phyloP scores from a whole-genome alignment of 2,888 invertebrate species.

The Melitaea athalia region DNA sequence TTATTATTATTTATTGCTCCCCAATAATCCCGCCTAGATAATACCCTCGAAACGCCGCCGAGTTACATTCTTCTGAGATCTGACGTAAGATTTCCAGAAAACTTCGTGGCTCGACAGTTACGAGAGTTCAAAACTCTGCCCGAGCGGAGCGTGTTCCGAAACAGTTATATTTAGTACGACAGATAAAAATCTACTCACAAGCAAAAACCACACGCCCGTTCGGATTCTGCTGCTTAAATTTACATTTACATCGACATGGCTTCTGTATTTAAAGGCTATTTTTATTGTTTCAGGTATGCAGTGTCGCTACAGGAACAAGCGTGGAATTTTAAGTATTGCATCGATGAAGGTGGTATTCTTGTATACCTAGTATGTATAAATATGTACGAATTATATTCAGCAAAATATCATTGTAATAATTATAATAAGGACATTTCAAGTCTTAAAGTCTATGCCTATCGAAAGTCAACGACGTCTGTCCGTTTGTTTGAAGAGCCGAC shows the following conservation, averaged over 20 bases:
- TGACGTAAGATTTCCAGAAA: conserved; percentile 36
- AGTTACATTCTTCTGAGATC: conserved; percentile 43
- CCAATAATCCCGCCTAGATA: conserved; percentile 71
- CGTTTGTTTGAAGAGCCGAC: conserved; percentile 34
- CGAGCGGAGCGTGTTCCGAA: neutral
- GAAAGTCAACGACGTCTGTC: conserved; percentile 30
- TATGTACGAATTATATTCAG: neutral
- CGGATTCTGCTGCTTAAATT: neutral
- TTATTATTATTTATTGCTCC: conserved; percentile 80
- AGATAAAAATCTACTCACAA: neutral
- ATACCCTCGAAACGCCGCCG: conserved; percentile 57
- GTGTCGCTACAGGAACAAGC: neutral
- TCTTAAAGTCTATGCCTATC: conserved; percentile 25
- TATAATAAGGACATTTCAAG: conserved; percentile 25
- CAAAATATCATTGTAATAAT: too few species aligned
- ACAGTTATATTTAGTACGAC: neutral
- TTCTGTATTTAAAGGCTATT: neutral
- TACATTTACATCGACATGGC: neutral
- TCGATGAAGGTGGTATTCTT: neutral
- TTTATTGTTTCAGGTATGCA: conserved; percentile 30
- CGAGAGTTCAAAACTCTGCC: neutral
- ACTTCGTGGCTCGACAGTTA: conserved; percentile 4
- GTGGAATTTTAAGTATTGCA: neutral
- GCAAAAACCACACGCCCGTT: neutral
- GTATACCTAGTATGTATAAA: neutral